A percentile compares a stretch with the other conserved stretches of the same genome.
Evolutionary conservation across 2,888 invertebrate genomes (phyloP).

Genomic region (Drosophila yooni): DNA sequence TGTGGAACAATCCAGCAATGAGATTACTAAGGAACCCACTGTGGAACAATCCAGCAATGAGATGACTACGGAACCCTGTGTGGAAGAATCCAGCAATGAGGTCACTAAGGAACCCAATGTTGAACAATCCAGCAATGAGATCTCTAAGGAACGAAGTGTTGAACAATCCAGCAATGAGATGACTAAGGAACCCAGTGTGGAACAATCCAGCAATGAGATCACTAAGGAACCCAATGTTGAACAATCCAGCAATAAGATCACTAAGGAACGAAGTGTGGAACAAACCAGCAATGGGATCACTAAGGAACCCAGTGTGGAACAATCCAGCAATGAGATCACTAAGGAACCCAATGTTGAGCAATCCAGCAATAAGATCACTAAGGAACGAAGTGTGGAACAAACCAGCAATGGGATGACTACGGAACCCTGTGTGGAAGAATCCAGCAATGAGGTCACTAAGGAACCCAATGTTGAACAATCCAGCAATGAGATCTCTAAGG

Average conservation of each 20-base stretch:
- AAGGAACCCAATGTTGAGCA: neutral
- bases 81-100: neutral
- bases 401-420: neutral
- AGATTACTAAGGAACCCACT: too few species aligned
- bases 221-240: neutral
- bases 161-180: neutral
- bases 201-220: neutral
- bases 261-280: neutral
- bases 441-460: neutral
- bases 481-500: neutral
- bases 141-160: neutral
- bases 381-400: neutral
- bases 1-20: neutral
- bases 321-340: neutral
- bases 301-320: neutral
- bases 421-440: neutral
- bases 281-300: neutral
- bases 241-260: neutral
- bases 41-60: too few species aligned
- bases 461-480: neutral
- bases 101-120: neutral
- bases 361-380: neutral
- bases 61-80: neutral
- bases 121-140: neutral
- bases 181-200: constrained; percentile 1